Evolutionary conservation across 37 sponge, comb jelly and placozoan genomes (phyloP), one percentile per base, ranked within the genome.

Genomic region (Cliona cf. orientalis): DNA sequence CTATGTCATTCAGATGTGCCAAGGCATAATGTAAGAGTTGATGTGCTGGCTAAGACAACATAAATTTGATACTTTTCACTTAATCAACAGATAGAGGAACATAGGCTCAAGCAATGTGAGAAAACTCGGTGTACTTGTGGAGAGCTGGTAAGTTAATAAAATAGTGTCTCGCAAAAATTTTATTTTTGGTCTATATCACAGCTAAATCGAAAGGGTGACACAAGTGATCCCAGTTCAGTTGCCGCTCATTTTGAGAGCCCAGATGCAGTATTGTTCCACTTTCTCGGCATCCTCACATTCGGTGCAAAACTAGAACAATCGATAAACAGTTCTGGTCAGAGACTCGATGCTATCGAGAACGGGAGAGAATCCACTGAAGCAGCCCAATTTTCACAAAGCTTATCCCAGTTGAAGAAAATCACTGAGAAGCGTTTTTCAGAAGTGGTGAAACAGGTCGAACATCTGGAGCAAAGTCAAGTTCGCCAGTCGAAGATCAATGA

Each of bases 61-160:
- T 61, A 5, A 23, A 61, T 28, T 61, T 61, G n/a, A n/a, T n/a
- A n/a, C 19, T 23, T 61, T 61, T 61, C n/a, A n/a, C n/a, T n/a
- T n/a, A n/a, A n/a, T 59, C 53, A 32, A 28, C 53, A 75, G 77
- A 49, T 83, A 66, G 46, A 74, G 1, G 56, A 45, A 5, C 83
- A 83, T 39, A 0, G 35, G 3, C 12, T 12, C 3, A 42, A 35
- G 0, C 46, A 66, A 17, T 83, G 83, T 53, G 66, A 65, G 0
- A 36, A 61, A 23, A 38, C 66, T 9, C 3, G 32, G 5, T 83
- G 83, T 28, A 9, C 32, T 2, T 83, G 83, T 74, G 75, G 75
- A 26, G 55, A 83, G n/a, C 23, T 69, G 34, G 80, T 80, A 34
- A 69, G 80, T 70, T 5, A 17, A 36, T 49, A 21, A 37, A 68